Base-by-base conservation (phyloP, 30 jellyfish, hydroid and myxozoan genomes). In the Nemopilema nomurai region DNA sequence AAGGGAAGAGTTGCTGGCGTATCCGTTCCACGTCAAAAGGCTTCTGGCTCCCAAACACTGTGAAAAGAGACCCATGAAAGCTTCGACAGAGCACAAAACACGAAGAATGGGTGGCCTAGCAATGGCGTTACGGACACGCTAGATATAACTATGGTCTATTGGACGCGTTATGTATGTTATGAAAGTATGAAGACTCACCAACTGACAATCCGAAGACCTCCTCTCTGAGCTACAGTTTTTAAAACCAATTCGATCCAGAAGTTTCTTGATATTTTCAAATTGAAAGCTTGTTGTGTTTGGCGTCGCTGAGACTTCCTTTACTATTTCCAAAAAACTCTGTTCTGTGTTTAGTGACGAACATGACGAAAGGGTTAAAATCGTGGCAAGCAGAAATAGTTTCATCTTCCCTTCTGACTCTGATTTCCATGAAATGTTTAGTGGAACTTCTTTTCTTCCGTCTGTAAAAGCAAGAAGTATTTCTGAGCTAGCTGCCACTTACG, bases 21-120 rank as follows among this genome's bases (percentile, higher is more conserved):
- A 32, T 27, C 81, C 78, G 28, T 29, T 28, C 93, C 93, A 84
- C 62, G 22, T 77, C 68, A 84, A 72, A 51, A 84, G 87, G 67
- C 49, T 74, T 18, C 29, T 51, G 13, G 78, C 80, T 7, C 83
- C 93, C 7, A 74, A 67, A 65, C 93, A 84, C 93, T 84, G 67
- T 22, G 30, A 71, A 21, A 74, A 74, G 62, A 28, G 29, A 79
- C 49, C 9, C 1, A 70, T 70, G 74, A 19, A 24, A 67, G 22
- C n/a, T 26, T 20, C n/a, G 77, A 67, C 17, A 22, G 24, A 16
- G 18, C 4, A 18, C 4, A 49, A 67, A 67, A 4, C 29, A 1
- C 77, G 32, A 67, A 26, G 41, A 21, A 16, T 23, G 50, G 74
- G 8, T 26, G 41, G 50, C 41, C 41, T 21, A 26, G 22, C 29